Conservation (phyloP, 2,888 invertebrate species). For the Orchesella flavescens region DNA sequence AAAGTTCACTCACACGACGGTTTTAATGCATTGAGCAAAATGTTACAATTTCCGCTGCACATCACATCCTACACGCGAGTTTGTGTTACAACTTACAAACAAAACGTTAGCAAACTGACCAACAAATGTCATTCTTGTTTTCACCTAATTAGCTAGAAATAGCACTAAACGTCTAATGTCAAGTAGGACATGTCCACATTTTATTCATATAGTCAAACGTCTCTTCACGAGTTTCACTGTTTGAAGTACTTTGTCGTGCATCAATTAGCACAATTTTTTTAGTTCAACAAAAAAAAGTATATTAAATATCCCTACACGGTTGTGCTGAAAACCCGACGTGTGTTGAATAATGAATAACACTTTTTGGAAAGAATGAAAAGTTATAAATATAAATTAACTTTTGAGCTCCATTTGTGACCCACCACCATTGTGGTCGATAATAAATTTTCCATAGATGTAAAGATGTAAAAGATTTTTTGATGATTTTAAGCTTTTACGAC, state of each 20-base stretch:
- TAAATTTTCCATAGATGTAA: no score
- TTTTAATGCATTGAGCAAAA: background rate
- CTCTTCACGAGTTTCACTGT: slow-evolving; percentile 46
- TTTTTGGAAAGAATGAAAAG: no score
- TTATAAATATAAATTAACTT: no score
- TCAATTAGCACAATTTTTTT: slow-evolving; percentile 29
- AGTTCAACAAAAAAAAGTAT: no score
- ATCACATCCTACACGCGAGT: no score
- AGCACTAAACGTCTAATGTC: slow-evolving; percentile 16
- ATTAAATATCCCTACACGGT: background rate
- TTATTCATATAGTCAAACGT: background rate
- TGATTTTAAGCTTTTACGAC: no score
- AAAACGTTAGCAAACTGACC: background rate
- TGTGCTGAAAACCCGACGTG: background rate
- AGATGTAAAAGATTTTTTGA: no score
- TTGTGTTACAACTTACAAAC: background rate
- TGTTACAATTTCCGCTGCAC: no score
- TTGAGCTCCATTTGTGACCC: no score
- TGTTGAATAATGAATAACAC: no score
- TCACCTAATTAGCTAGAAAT: slow-evolving; percentile 37
- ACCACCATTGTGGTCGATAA: no score
- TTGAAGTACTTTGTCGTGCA: slow-evolving; percentile 16
- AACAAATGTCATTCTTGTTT: slow-evolving; percentile 28
- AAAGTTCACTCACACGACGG: no score
- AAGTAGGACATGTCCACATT: slow-evolving; percentile 11